Percentiles rank a stretch among this genome's conserved stretches.
phyloP scores from a whole-genome alignment of 2,888 invertebrate genomes.

The Sphaeridia pumilis region DNA sequence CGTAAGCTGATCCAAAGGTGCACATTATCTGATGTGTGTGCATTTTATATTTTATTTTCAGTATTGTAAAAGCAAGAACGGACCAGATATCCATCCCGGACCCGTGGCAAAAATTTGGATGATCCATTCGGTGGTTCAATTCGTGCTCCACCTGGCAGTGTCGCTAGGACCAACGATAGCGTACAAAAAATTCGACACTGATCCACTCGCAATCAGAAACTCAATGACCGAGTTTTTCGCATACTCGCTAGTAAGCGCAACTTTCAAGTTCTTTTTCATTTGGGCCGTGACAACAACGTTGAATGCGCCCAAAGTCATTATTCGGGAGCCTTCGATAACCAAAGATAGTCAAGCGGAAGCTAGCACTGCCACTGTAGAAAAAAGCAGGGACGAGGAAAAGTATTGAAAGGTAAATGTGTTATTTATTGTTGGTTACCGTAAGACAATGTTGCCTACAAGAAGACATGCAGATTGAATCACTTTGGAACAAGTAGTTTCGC shows the following conservation, averaged over 20 bases:
- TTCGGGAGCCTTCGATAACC: no score
- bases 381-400: no score
- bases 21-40: not conserved
- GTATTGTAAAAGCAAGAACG: slow-evolving; percentile 4
- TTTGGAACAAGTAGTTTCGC: no score
- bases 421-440: no score
- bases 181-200: not conserved
- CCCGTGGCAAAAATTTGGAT: slow-evolving; percentile 12
- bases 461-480: no score
- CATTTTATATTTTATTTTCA: not conserved
- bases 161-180: slow-evolving; percentile 7
- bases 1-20: not conserved
- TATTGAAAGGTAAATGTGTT: no score
- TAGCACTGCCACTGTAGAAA: no score
- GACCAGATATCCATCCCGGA: slow-evolving; percentile 14
- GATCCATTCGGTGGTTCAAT: slow-evolving; percentile 5
- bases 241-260: slow-evolving; percentile 13
- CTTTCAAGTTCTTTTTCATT: slow-evolving; percentile 17
- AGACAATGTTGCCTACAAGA: no score
- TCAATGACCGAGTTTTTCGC: slow-evolving; percentile 13
- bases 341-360: no score
- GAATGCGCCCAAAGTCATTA: not conserved
- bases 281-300: slow-evolving; percentile 10
- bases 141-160: slow-evolving; percentile 3
- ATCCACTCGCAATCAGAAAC: not conserved